Conservation (phyloP, 2,888 invertebrate species). For the Gortyna flavago region DNA sequence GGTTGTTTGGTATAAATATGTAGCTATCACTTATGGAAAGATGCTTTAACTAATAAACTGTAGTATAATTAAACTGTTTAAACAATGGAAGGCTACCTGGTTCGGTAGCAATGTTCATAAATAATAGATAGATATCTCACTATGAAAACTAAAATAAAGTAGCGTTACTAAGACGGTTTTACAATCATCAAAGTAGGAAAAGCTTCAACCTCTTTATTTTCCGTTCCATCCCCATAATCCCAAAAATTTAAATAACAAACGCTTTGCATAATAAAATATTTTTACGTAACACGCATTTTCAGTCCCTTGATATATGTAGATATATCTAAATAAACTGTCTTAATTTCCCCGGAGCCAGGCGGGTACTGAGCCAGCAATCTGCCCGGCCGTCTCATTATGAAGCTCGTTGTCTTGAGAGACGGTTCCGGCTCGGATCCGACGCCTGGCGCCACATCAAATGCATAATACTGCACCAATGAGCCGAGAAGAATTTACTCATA, state of each 20-base stretch:
- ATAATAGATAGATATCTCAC: neutral
- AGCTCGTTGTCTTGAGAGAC: slow-evolving; percentile 75
- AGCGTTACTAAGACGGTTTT: slow-evolving; percentile 15
- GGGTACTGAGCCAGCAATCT: slow-evolving; percentile 75
- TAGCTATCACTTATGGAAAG: slow-evolving; percentile 19
- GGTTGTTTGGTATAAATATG: neutral
- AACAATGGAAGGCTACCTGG: slow-evolving; percentile 8
- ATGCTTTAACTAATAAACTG: neutral
- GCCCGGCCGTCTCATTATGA: slow-evolving; percentile 77
- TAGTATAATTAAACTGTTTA: neutral
- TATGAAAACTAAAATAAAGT: slow-evolving; percentile 1
- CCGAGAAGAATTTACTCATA: slow-evolving; percentile 52
- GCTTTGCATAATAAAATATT: slow-evolving; percentile 65
- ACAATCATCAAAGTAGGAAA: slow-evolving; percentile 37
- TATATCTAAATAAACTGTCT: slow-evolving; percentile 79
- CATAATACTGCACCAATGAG: slow-evolving; percentile 60
- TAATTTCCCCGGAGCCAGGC: slow-evolving; percentile 82
- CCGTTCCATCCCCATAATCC: slow-evolving; percentile 34
- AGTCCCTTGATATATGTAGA: slow-evolving; percentile 70
- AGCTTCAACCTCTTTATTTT: slow-evolving; percentile 35
- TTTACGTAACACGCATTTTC: slow-evolving; percentile 62
- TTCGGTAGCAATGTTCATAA: neutral
- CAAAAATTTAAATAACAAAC: slow-evolving; percentile 55
- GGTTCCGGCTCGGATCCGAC: slow-evolving; percentile 64
- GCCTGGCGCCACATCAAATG: slow-evolving; percentile 61